Evolutionary conservation across 2,888 invertebrate species (phyloP).

Genomic region (Lepidonotus clava): DNA sequence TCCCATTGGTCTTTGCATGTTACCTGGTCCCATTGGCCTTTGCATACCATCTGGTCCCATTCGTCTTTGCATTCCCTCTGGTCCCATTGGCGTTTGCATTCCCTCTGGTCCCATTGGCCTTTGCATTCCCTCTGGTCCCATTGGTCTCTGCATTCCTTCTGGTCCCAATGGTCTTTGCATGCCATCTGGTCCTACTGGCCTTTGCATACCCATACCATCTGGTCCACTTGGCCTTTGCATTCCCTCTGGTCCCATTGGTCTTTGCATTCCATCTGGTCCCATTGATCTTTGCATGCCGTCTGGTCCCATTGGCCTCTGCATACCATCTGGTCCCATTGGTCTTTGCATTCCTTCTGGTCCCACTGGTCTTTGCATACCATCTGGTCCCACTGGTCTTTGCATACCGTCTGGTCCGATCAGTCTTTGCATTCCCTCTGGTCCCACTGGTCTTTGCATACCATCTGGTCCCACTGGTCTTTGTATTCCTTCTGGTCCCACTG

Average conservation of each 20-base stretch:
- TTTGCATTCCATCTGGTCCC: neutral
- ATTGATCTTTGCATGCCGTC: neutral
- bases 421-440: neutral
- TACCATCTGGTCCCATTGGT: neutral
- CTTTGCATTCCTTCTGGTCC: neutral
- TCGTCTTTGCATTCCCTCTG: too few species aligned
- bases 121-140: neutral
- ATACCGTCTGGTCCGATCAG: neutral
- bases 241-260: neutral
- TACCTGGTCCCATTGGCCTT: neutral
- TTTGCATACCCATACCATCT: neutral
- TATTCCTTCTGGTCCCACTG: neutral
- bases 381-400: conserved; percentile 14
- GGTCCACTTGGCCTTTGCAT: neutral
- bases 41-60: neutral
- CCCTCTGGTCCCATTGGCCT: neutral
- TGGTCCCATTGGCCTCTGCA: neutral
- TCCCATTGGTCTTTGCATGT: neutral
- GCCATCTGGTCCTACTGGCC: neutral
- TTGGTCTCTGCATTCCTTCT: neutral
- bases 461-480: neutral
- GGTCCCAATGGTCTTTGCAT: neutral
- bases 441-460: neutral
- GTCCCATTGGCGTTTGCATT: conserved; percentile 31
- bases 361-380: neutral